A percentile compares a stretch with the other conserved stretches of the same genome.
phyloP scores from a whole-genome alignment of 2,113 vertebrate genomes.

The Melanotaenia duboulayi region DNA sequence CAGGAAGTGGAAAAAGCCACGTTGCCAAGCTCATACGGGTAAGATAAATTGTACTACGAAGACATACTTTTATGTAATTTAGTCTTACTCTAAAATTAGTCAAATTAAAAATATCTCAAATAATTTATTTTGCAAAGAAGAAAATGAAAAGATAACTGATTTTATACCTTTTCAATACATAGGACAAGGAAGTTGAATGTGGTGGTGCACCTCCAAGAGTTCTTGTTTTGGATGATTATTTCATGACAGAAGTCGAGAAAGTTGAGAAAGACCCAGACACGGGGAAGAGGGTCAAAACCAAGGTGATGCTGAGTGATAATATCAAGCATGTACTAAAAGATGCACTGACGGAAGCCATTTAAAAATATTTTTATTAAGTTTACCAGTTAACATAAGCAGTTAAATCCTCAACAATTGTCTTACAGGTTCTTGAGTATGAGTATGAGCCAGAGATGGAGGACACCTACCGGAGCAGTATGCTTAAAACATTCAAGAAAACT shows the following conservation, averaged over 20 bases:
- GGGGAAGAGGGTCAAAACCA: constrained; percentile 93
- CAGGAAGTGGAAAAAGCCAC: constrained; percentile 98
- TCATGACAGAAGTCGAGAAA: constrained; percentile 97
- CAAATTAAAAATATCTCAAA: neutral
- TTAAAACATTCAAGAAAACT: constrained; percentile 98
- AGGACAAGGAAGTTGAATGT: constrained; percentile 99
- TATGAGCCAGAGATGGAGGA: constrained; percentile 99
- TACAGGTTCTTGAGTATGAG: constrained; percentile 94
- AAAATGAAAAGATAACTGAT: neutral
- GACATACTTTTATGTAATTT: neutral
- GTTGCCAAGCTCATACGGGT: constrained; percentile 98
- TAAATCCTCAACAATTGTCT: neutral
- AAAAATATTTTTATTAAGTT: neutral
- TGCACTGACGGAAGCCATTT: neutral
- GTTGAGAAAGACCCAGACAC: constrained; percentile 95
- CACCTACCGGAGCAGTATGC: constrained; percentile 95
- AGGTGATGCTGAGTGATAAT: constrained; percentile 79
- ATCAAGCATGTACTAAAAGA: neutral
- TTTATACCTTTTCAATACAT: constrained; percentile 45
- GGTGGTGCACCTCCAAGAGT: constrained; percentile 96
- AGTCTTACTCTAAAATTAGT: neutral
- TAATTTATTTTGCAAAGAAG: neutral
- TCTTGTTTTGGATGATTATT: constrained; percentile 97
- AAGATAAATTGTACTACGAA: constrained; percentile 60
- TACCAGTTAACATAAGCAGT: neutral